Evolutionary conservation across 1,140 invertebrate genomes (phyloP).

Genomic region (Drosophila chauvacae): DNA sequence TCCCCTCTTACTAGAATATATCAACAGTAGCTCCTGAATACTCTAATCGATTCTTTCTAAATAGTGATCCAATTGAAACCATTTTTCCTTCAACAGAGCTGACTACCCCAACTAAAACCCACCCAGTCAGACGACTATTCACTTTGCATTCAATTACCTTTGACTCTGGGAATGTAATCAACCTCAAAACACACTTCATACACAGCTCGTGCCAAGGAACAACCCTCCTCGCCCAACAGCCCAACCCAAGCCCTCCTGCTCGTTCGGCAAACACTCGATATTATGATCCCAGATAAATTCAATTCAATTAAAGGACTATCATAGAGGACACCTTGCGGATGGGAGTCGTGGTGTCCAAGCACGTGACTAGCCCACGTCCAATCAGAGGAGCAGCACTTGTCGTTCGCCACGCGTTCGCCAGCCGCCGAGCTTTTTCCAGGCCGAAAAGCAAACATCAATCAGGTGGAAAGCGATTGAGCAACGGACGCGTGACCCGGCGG

Average conservation of each 20-base stretch:
- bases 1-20: background rate
- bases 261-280: conserved; percentile 46
- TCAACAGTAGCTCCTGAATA: background rate
- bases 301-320: conserved; percentile 63
- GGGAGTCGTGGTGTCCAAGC: conserved; percentile 14
- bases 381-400: conserved; percentile 52
- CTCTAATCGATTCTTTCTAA: background rate
- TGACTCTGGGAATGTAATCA: conserved; percentile 23
- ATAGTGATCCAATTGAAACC: background rate
- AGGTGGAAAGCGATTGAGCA: conserved; percentile 61
- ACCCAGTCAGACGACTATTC: background rate
- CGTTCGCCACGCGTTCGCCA: conserved; percentile 53
- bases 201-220: conserved; percentile 23
- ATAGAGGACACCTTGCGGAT: conserved; percentile 48
- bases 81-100: background rate
- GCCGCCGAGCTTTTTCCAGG: conserved; percentile 30
- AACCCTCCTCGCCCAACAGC: conserved; percentile 16
- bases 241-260: background rate
- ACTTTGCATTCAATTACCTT: conserved; percentile 13
- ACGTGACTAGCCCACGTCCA: conserved; percentile 66
- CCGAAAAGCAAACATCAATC: conserved; percentile 58
- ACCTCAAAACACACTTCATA: conserved; percentile 23
- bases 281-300: conserved; percentile 53
- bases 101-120: background rate
- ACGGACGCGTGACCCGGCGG: conserved; percentile 56